Evolutionary conservation across 2,113 vertebrate species (phyloP), one percentile per base, ranked within the genome.

Genomic region (Elachura formosa): DNA sequence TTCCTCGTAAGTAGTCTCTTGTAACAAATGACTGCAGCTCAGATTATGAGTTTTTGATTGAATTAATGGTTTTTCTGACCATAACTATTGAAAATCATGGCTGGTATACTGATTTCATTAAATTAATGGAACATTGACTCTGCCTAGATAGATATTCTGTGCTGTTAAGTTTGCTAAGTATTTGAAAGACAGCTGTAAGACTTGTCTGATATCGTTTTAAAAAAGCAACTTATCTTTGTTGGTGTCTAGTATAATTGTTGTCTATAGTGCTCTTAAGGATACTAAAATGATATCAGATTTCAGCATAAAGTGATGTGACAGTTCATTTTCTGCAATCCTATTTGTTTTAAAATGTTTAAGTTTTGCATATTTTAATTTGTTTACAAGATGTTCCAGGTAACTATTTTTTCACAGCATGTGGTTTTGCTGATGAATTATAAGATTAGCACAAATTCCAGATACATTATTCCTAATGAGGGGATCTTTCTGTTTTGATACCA

Each of bases 311-410:
- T 61, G 52, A 94, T 55, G 28, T 62, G 45, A 83, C 28, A 52
- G 33, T 81, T 66, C 45, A 31, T 63, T 78, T 89, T 92, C 43
- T 73, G 20, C 74, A 87, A 87, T 69, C 31, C 33, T 59, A 31
- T 68, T 94, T 84, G 28, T 1, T 87, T 56, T 93, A 40, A 77
- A 83, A 74, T 61, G 34, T 83, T 68, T 89, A 59, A 63, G 34
- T 63, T 77, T 78, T 88, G 54, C 48, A 48, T 78, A 77, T 93
- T 88, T 85, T 69, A 80, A 92, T 92, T 93, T 83, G 56, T 62
- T 93, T 78, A 46, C 63, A 77, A 68, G 38, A 46, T 94, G 49
- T 75, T 33, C 36, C 31, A 87, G 64, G 83, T 75, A 94, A 76
- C 49, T 26, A 48, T 28, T 87, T 40, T 84, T 64, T 67, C 79